Evolutionary conservation across 1,140 invertebrate species (phyloP).

Genomic region (Bombyx mandarina): DNA sequence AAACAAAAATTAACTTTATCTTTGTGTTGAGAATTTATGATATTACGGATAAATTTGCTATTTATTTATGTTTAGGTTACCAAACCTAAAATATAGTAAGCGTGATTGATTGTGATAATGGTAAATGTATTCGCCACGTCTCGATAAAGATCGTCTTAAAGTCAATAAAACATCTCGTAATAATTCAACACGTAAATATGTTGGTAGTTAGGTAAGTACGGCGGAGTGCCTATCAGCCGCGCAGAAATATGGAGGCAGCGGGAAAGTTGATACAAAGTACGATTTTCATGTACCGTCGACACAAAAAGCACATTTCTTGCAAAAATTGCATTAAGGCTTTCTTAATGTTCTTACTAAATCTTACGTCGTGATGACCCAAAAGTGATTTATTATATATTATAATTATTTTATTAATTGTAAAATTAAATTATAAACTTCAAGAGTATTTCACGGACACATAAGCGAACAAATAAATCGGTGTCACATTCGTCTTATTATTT

Average conservation of each 20-base stretch:
- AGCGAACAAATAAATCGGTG: neutral
- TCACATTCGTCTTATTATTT: too few species aligned
- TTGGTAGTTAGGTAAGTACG: constrained; percentile 18
- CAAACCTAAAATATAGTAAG: too few species aligned
- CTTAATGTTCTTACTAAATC: too few species aligned
- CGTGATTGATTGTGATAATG: too few species aligned
- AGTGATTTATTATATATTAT: neutral
- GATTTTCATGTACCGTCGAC: constrained; percentile 53
- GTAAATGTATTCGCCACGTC: too few species aligned
- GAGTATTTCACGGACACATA: too few species aligned
- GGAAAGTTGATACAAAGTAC: constrained; percentile 61
- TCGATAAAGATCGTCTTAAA: neutral
- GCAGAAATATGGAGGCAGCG: constrained; percentile 55
- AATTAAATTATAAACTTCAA: neutral
- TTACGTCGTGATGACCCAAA: neutral
- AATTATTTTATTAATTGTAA: neutral
- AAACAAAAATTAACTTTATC: too few species aligned
- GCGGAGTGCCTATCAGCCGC: constrained; percentile 29
- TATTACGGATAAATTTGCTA: too few species aligned
- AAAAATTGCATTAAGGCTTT: too few species aligned
- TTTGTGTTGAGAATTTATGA: too few species aligned
- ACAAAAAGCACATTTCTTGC: constrained; percentile 8
- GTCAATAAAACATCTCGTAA: constrained; percentile 1
- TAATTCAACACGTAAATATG: constrained; percentile 18
- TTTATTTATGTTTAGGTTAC: too few species aligned